Evolutionary conservation across 2,797 vertebrate genomes (phyloP).

Genomic region (Miopithecus talapoin): DNA sequence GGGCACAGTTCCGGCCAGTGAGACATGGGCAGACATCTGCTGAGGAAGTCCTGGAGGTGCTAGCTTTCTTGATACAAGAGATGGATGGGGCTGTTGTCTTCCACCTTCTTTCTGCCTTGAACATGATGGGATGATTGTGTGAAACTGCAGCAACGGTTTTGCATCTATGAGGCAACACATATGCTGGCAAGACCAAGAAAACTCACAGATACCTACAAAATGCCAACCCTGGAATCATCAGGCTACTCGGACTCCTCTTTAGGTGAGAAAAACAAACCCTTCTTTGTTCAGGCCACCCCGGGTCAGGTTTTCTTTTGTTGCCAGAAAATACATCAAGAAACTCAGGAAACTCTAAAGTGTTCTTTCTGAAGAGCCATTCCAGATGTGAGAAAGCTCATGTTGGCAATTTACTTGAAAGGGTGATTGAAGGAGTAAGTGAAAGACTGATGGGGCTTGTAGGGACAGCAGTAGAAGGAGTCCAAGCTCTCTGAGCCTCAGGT

Average conservation of each 20-base stretch:
- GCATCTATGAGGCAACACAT: not conserved
- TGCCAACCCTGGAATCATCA: not conserved
- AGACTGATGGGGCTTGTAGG: not conserved
- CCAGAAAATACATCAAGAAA: not conserved
- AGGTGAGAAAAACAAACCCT: not conserved
- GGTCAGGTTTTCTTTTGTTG: not conserved
- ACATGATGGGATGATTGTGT: not conserved
- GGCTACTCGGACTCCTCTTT: not conserved
- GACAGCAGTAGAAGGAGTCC: not conserved
- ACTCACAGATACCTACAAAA: not conserved
- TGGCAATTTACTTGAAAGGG: not conserved
- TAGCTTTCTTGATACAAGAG: not conserved
- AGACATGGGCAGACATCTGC: no score
- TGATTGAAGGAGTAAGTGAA: no score
- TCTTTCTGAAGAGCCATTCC: not conserved
- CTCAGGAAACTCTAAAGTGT: not conserved
- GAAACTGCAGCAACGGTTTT: not conserved
- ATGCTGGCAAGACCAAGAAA: not conserved
- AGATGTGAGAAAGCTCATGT: not conserved
- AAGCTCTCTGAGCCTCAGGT: no score
- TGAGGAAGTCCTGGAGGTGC: not conserved
- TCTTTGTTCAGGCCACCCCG: not conserved
- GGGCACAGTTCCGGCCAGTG: not conserved
- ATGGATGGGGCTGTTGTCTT: not conserved
- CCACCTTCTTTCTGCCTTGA: not conserved